Evolutionary conservation across 1,140 invertebrate species (phyloP), one percentile per base, ranked within the genome.

Genomic region (Sminthurinus signatus): DNA sequence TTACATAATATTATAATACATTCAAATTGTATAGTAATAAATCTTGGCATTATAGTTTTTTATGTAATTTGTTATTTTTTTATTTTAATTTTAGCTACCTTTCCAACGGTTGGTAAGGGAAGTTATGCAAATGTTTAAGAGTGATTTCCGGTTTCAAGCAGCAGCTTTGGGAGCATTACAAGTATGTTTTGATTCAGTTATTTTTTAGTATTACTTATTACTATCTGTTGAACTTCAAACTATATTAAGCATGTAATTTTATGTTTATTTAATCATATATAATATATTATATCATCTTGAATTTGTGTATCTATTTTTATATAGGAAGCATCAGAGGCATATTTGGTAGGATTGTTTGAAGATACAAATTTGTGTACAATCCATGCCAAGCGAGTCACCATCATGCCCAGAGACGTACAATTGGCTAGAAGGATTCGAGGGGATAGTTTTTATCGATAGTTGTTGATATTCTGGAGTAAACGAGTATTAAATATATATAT

Each of bases 321-420:
- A 14, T 48, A 90, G 82, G 91, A 94, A 82, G 91, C 91, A 17
- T 88, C 86, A 70, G 91, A 95, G 75, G 88, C 90, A 17, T 93
- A 91, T 73, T 57, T 90, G 2, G 84, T 86, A 12, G 83, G 87
- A 71, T 80, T 88, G 10, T 88, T 91, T 71, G 83, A 88, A 74
- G 88, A 91, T 74, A 81, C 85, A 42, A 80, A 85, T 70, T 61
- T 87, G 72, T 81, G 86, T 64, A 80, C 86, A 27, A 79, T 82
- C 50, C 87, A 89, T 73, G 84, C 86, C 4, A 83, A 85, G 69
- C 78, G 88, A 43, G 82, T 88, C 0, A 91, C 88, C 23, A 80
- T 91, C 50, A 84, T 84, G 80, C 80, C 82, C 27, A 82, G 81
- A 60, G 88, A 91, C 75, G 72, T 78, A 2, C 69, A 72, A n/a